Base-by-base conservation (phyloP, 2,113 vertebrate genomes). In the Microtus richardsoni region DNA sequence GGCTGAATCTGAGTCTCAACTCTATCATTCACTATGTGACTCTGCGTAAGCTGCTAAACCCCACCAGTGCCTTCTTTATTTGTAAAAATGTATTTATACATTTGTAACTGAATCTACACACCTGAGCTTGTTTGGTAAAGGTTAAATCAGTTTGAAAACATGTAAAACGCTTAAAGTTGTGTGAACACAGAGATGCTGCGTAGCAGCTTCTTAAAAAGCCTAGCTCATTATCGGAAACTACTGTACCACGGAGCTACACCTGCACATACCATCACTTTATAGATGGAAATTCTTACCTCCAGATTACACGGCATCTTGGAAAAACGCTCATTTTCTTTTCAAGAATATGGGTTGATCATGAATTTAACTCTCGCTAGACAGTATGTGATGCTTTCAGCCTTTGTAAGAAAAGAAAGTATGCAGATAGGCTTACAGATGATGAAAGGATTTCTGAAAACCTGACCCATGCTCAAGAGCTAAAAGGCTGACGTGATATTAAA, bases 361-460 rank as follows among this genome's bases (percentile, higher is more conserved):
- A 95, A 62, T 91, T 89, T 84, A 91, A 87, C 30, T 93, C 36
- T 58, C 62, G 39, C 30, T 79, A 94, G 49, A 79, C 19, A 84
- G 22, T 60, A 39, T 41, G 24, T 41, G n/a, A n/a, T 62, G 54
- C n/a, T 17, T 80, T 83, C 39, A 62, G 24, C n/a, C n/a, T 8
- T 21, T 89, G 64, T 88, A 7, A 71, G 91, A 68, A 84, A 71
- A 89, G 21, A 54, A 94, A 70, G 41, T 87, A 89, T 64, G 14
- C 52, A 91, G 36, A 75, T 5, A 92, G 74, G 9, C 47, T 96
- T 83, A 74, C 36, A 88, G 12, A 80, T 58, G 39, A 89, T 11
- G 91, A 41, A 93, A 93, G 33, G 89, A 83, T 95, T 94, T 96
- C 39, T 93, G 14, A 91, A 89, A 91, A 92, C 52, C 19, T 92